Conservation (phyloP, 2,113 vertebrate genomes). For the Cottus gobio region DNA sequence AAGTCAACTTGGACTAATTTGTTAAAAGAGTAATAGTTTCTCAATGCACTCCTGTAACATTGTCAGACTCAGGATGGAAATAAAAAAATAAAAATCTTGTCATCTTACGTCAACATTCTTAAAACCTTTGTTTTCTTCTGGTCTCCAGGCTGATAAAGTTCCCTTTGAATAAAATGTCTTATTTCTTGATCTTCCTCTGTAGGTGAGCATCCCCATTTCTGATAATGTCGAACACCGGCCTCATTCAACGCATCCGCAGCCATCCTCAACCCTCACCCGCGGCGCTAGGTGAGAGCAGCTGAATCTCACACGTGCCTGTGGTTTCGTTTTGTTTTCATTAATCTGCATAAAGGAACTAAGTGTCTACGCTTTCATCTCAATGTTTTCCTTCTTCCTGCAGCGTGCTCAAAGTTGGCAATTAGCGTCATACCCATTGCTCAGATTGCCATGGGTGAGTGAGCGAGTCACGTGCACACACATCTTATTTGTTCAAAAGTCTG, state of each 20-base stretch:
- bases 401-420: constrained; percentile 33
- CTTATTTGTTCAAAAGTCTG: neutral
- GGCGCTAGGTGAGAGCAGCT: constrained; percentile 36
- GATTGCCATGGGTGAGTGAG: constrained; percentile 75
- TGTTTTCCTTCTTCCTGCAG: constrained; percentile 51
- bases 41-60: no score
- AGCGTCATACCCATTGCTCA: constrained; percentile 67
- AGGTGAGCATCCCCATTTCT: neutral
- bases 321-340: neutral
- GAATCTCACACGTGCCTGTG: neutral
- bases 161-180: neutral
- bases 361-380: neutral
- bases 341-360: no score
- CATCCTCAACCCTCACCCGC: constrained; percentile 4
- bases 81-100: neutral
- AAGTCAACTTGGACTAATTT: no score
- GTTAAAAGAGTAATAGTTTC: no score
- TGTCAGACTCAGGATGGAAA: no score
- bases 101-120: neutral
- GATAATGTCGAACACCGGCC: constrained; percentile 15
- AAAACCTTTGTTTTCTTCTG: neutral
- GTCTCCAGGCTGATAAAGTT: neutral
- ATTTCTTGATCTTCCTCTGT: neutral
- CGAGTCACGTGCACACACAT: neutral
- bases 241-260: neutral